Conservation (phyloP, 1,140 invertebrate genomes). For the Aphelenchoides besseyi region DNA sequence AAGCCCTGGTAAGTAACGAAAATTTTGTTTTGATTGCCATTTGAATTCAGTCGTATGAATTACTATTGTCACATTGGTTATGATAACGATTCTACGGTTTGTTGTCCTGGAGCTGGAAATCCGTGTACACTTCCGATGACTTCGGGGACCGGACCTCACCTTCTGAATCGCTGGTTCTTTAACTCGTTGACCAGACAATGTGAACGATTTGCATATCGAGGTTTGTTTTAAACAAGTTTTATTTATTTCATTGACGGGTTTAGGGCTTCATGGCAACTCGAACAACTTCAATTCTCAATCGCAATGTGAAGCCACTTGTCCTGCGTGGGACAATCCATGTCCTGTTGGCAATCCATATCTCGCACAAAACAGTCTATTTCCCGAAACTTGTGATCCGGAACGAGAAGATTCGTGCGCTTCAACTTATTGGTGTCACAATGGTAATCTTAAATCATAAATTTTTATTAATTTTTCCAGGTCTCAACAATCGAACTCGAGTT, state of each 20-base stretch:
- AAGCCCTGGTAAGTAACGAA: slow-evolving; percentile 20
- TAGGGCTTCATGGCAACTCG: slow-evolving; percentile 46
- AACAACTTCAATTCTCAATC: slow-evolving; percentile 50
- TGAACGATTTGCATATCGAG: slow-evolving; percentile 44
- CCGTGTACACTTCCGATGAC: slow-evolving; percentile 21
- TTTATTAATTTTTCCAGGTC: slow-evolving; percentile 27
- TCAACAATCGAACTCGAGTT: slow-evolving; percentile 38
- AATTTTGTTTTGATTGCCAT: background rate
- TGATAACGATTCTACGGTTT: slow-evolving; percentile 49
- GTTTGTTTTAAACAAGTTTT: background rate
- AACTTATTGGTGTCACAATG: slow-evolving; percentile 46
- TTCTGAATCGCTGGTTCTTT: slow-evolving; percentile 47
- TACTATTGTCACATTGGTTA: slow-evolving; percentile 49
- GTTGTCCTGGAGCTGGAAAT: slow-evolving; percentile 33
- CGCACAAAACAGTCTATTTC: slow-evolving; percentile 24
- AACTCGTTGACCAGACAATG: slow-evolving; percentile 40
- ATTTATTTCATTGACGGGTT: background rate
- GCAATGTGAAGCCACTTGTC: slow-evolving; percentile 49
- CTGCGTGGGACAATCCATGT: slow-evolving; percentile 48
- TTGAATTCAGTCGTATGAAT: background rate
- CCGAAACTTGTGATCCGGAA: slow-evolving; percentile 37
- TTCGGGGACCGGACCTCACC: slow-evolving; percentile 33
- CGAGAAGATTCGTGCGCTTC: slow-evolving; percentile 30
- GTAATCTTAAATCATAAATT: slow-evolving; percentile 15
- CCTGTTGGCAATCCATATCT: slow-evolving; percentile 45